phyloP scores from a whole-genome alignment of 2,888 invertebrate species.

The Perizoma flavofasciatum region DNA sequence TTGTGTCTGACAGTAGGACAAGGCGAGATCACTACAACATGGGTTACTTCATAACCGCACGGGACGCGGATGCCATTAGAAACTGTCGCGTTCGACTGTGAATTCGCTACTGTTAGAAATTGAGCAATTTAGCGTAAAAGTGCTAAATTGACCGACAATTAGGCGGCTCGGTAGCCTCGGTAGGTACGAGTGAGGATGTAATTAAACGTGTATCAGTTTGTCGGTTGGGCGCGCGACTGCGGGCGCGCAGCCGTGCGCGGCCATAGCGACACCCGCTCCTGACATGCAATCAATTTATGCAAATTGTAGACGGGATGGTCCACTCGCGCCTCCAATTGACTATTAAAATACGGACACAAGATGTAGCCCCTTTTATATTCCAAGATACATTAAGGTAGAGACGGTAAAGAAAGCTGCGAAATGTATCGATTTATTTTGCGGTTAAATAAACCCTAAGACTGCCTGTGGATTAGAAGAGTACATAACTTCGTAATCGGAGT shows the following conservation, averaged over 20 bases:
- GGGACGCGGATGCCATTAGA: constrained; percentile 57
- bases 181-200: constrained; percentile 65
- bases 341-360: constrained; percentile 51
- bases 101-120: constrained; percentile 47
- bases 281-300: constrained; percentile 80
- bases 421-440: not conserved
- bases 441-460: too few species aligned
- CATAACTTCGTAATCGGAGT: too few species aligned
- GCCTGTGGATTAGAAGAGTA: too few species aligned
- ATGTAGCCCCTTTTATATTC: constrained; percentile 41
- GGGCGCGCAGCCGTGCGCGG: constrained; percentile 53
- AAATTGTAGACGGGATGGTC: constrained; percentile 75
- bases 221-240: constrained; percentile 79
- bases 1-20: constrained; percentile 54
- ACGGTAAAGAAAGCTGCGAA: constrained; percentile 4
- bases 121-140: constrained; percentile 61
- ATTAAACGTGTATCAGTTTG: constrained; percentile 80
- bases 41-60: constrained; percentile 63
- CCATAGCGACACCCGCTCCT: constrained; percentile 62
- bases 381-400: constrained; percentile 18
- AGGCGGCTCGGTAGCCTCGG: constrained; percentile 38
- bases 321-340: constrained; percentile 59
- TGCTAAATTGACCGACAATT: constrained; percentile 69
- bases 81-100: constrained; percentile 19
- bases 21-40: constrained; percentile 66